phyloP scores from a whole-genome alignment of 2,113 vertebrate genomes.

The Falcunculus frontatus region DNA sequence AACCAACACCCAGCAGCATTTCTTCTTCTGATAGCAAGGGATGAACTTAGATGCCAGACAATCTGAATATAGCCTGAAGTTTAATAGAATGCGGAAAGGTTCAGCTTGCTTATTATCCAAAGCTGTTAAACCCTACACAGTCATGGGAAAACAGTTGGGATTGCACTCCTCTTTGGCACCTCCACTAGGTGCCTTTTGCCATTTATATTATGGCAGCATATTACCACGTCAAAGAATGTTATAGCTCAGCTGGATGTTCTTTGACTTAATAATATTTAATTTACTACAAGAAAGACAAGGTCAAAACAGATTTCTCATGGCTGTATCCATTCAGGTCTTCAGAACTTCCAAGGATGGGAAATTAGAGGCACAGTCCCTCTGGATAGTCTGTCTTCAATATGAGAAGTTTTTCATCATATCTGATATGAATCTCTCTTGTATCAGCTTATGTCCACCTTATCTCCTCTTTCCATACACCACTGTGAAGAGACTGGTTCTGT shows the following conservation, averaged over 20 bases:
- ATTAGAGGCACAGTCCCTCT: background rate
- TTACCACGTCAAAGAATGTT: background rate
- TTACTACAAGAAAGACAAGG: background rate
- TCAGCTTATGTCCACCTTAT: background rate
- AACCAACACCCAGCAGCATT: background rate
- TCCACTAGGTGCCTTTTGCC: background rate
- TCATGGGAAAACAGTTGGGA: background rate
- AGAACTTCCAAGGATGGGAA: background rate
- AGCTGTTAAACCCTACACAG: background rate
- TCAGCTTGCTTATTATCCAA: background rate
- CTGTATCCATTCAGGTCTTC: background rate
- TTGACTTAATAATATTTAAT: background rate
- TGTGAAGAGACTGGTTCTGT: background rate
- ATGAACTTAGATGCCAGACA: background rate
- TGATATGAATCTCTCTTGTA: background rate
- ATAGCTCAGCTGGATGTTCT: background rate
- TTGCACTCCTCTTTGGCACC: background rate
- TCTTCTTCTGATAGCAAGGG: background rate
- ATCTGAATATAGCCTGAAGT: background rate
- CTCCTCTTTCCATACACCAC: background rate
- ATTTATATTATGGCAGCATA: background rate
- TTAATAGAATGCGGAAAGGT: background rate
- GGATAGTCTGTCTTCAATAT: background rate
- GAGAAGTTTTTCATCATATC: background rate
- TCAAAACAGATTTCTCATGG: background rate